These are phyloP conservation scores for Dendroctonus ponderosae DNA, from an alignment of 1,140 invertebrate genomes.

Conservation along the genomic window DNA sequence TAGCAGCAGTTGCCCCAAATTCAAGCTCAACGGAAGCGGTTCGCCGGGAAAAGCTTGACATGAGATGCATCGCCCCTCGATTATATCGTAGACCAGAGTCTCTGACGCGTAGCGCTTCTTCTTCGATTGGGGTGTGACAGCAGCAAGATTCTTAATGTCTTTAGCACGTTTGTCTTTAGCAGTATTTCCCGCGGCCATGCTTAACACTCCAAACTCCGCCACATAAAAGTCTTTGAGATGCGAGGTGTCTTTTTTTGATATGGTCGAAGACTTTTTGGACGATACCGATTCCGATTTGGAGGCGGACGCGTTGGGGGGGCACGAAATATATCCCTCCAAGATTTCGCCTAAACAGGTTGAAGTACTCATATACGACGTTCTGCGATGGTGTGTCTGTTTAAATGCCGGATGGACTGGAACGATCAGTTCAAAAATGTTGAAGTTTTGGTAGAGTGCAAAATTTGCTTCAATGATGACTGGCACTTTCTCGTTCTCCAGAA, in stretches of 20 bases:
- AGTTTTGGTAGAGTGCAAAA: constrained; percentile 48
- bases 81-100: constrained; percentile 20
- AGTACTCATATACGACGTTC: constrained; percentile 70
- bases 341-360: constrained; percentile 64
- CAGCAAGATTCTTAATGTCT: constrained; percentile 68
- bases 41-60: constrained; percentile 45
- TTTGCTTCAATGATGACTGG: constrained; percentile 56
- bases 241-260: constrained; percentile 24
- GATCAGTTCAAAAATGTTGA: constrained; percentile 26
- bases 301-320: constrained; percentile 46
- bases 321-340: constrained; percentile 54
- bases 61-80: constrained; percentile 45
- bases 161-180: constrained; percentile 81
- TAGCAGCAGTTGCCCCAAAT: constrained; percentile 46
- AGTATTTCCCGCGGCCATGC: constrained; percentile 75
- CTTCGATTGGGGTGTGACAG: constrained; percentile 44
- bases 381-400: constrained; percentile 57
- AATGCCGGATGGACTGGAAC: constrained; percentile 47
- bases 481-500: constrained; percentile 83
- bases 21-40: constrained; percentile 45
- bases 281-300: constrained; percentile 37
- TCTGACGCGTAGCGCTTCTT: constrained; percentile 46
- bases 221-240: constrained; percentile 46
- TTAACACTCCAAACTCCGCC: constrained; percentile 62
- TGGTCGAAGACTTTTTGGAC: constrained; percentile 24